phyloP scores from a whole-genome alignment of 2,113 vertebrate genomes.

The Thomomys bottae region DNA sequence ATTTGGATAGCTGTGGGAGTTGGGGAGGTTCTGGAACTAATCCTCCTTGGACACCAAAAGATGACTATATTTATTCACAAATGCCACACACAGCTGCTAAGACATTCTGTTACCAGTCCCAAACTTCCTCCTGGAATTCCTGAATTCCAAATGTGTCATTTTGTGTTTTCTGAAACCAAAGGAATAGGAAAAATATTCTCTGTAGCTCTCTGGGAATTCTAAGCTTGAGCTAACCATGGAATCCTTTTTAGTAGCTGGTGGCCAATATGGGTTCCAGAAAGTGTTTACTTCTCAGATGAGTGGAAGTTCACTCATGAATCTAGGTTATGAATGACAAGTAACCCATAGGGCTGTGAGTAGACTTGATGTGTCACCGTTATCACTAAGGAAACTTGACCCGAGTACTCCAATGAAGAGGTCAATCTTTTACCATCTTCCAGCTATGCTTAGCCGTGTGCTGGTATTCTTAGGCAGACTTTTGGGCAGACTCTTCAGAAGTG shows the following conservation, averaged over 20 bases:
- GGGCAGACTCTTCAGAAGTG: not conserved
- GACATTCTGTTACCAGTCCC: not conserved
- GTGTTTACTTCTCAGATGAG: constrained; percentile 20
- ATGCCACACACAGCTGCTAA: not conserved
- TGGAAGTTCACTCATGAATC: not conserved
- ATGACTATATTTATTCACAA: constrained; percentile 18
- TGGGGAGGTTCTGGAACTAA: not conserved
- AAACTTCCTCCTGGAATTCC: not conserved
- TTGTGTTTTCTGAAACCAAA: constrained; percentile 21
- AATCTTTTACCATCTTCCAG: not conserved
- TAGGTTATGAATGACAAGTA: not conserved
- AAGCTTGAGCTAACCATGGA: not conserved
- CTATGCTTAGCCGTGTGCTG: not conserved
- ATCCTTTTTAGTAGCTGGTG: not conserved
- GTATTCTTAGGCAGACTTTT: not conserved
- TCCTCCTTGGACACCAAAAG: not conserved
- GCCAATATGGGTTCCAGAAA: not conserved
- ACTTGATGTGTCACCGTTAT: not conserved
- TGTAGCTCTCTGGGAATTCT: not conserved
- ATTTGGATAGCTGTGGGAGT: not conserved
- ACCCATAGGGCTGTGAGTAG: not conserved
- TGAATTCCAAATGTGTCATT: not conserved
- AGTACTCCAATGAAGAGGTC: not conserved
- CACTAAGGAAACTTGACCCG: not conserved
- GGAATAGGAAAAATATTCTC: not conserved